Evolutionary conservation across 2,113 vertebrate species (phyloP).

Genomic region (Charadrius vociferus): DNA sequence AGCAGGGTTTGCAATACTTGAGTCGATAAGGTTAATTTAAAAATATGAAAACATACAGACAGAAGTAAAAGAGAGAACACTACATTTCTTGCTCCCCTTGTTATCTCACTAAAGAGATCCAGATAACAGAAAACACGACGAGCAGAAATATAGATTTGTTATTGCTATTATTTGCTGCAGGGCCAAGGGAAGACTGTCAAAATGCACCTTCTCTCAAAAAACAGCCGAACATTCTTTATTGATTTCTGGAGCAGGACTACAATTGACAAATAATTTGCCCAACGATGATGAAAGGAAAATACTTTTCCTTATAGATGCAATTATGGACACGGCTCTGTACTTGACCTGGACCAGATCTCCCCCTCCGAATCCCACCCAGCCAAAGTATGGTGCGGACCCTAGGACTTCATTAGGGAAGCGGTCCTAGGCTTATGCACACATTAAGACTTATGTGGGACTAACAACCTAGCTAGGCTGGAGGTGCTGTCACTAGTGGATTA

Average conservation of each 20-base stretch:
- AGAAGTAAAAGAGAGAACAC: background rate
- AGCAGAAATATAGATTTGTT: slow-evolving; percentile 35
- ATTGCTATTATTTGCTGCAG: slow-evolving; percentile 10
- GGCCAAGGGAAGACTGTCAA: background rate
- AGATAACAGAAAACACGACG: background rate
- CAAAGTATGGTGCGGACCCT: background rate
- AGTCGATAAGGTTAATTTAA: background rate
- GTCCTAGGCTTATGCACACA: background rate
- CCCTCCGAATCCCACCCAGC: background rate
- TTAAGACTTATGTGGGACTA: background rate
- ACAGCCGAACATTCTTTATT: background rate
- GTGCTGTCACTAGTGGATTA: background rate
- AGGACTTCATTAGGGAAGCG: background rate
- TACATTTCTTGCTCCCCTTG: background rate
- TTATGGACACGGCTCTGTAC: background rate
- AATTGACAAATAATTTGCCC: slow-evolving; percentile 12
- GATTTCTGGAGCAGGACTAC: slow-evolving; percentile 27
- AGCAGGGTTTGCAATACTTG: background rate
- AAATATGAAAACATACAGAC: background rate
- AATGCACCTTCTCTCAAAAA: background rate
- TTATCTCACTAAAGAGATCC: slow-evolving; percentile 14
- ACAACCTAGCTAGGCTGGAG: background rate
- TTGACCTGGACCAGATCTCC: background rate
- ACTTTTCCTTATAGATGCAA: background rate
- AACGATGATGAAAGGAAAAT: background rate